Evolutionary conservation across 1,140 invertebrate genomes (phyloP), one percentile per base, ranked within the genome.

Genomic region (Ceratina calcarata): DNA sequence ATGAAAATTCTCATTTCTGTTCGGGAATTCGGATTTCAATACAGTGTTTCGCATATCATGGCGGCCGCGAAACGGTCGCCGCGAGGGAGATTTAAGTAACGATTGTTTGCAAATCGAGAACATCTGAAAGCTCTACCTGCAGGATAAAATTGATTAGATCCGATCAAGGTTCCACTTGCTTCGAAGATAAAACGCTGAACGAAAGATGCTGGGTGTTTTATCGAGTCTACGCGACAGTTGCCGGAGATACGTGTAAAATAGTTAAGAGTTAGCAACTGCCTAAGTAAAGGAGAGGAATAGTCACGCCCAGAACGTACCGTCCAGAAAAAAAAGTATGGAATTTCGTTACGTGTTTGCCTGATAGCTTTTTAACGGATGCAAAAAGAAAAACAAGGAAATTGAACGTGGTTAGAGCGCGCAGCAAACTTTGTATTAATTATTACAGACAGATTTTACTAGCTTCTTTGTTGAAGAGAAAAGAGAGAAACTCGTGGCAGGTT

Each of bases 281-380:
- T 58, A 57, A 72, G 53, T n/a, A 55, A 74, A 69, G 66, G 71
- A 55, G 20, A 57, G 66, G 57, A 81, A 84, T 85, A 77, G 65
- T 85, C 69, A 82, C 60, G 66, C 74, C 74, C 79, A 81, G 79
- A 78, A 81, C 76, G 79, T 85, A 85, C 82, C 79, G 82, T 81
- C 79, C 82, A 84, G 83, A 70, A 70, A 20, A 20, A 80, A 78
- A 75, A 37, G 51, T 80, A 58, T 68, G 68, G 78, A 85, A 73
- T 64, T 77, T 84, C 58, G 64, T 62, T 81, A 49, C 74, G 57
- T 24, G 53, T 58, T 81, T 18, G 32, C 71, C 53, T 27, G 71
- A 73, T 79, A 79, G 71, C 57, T 79, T 79, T 79, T 58, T 71
- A 79, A 65, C 45, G 51, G 37, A 32, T 74, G 78, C 32, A 53